A percentile compares a stretch with the other conserved stretches of the same genome.
These are phyloP conservation scores for Quiscalus mexicanus DNA, from an alignment of 2,113 vertebrate genomes.

Conservation along the genomic window DNA sequence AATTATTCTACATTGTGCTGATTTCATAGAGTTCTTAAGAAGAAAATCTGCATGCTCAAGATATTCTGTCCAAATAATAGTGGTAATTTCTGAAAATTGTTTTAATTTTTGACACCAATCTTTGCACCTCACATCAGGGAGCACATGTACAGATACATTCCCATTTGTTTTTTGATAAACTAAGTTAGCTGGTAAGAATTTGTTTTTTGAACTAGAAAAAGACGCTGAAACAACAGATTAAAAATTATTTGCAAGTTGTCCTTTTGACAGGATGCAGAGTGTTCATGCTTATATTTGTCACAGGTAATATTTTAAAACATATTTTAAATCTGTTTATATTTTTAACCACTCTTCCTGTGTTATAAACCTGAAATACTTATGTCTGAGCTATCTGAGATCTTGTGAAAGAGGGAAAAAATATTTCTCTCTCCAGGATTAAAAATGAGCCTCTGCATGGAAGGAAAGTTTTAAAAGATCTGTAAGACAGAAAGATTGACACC, in stretches of 20 bases:
- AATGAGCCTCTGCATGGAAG: not conserved
- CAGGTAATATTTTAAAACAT: not conserved
- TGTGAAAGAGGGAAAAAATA: not conserved
- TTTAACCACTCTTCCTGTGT: not conserved
- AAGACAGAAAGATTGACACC: not conserved
- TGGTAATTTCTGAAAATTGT: not conserved
- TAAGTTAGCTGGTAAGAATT: not conserved
- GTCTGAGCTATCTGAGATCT: not conserved
- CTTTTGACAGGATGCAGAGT: not conserved
- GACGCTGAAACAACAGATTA: not conserved
- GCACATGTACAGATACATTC: not conserved
- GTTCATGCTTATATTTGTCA: not conserved
- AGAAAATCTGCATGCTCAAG: not conserved
- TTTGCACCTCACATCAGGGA: not conserved
- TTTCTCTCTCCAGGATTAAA: not conserved
- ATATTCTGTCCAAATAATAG: not conserved
- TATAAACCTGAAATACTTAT: not conserved
- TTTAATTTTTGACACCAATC: not conserved
- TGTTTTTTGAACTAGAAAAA: not conserved
- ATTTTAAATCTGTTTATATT: not conserved
- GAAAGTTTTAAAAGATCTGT: not conserved
- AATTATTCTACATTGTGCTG: conserved; percentile 4
- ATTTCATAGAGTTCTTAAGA: conserved; percentile 20
- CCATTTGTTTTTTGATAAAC: not conserved
- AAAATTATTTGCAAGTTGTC: not conserved